Base-by-base conservation (phyloP, 1,140 invertebrate genomes). In the Drosophila dunni region DNA sequence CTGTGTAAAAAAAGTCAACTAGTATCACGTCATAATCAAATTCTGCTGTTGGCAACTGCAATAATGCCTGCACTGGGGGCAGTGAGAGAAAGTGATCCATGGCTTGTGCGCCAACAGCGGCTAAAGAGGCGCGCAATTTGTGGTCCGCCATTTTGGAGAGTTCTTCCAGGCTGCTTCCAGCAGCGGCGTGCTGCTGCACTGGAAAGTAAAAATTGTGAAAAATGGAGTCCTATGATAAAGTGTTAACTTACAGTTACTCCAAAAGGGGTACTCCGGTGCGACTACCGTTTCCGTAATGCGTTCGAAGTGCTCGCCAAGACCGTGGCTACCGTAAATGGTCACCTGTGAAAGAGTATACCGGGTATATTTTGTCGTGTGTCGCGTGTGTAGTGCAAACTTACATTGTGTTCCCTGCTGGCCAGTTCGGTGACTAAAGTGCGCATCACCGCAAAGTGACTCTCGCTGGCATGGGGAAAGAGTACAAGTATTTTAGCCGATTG, bases 1-100 rank as follows among this genome's bases (percentile, higher is more conserved):
- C 93, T 17, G 92, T 93, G 42, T 92, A 85, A 42, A 94, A 93
- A 24, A 91, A 76, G 45, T 93, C 93, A 4, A 92, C 58, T 20
- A 94, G 83, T 1, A 94, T 91, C 1, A 93, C 58, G 79, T 94
- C 93, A 62, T 91, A 94, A 24, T 92, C 91, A 63, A 93, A 91
- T 5, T 91, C 74, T 5, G 69, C 63, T 5, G 56, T 53, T 2
- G 76, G 54, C 7, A 71, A 48, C 40, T 88, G 20, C 7, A 92
- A 38, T 15, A 92, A 40, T 6, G 70, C 36, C 45, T 88, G 75
- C 13, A 92, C 3, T 9, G 79, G 42, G 2, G 72, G 11, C 46
- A 82, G 75, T 2, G 74, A 11, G 2, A 92, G 62, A 56, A 90
- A 91, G 42, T 91, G 75, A 33, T 92, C 90, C 29, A 89, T 42